Conservation (phyloP, 2,888 invertebrate species). For the Agapostemon virescens region DNA sequence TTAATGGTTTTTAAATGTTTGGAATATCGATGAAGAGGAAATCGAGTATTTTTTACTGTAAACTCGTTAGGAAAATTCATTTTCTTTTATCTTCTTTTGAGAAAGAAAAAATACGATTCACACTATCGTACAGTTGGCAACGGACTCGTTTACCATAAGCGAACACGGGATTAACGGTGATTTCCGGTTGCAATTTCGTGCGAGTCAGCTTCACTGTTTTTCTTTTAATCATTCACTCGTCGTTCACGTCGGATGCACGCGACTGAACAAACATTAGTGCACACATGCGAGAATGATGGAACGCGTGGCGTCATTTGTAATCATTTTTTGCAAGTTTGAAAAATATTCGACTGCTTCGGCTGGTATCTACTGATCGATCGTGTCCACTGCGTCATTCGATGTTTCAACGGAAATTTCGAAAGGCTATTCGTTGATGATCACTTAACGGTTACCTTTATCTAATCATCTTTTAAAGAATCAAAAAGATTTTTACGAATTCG, state of each 20-base stretch:
- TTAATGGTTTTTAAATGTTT: not conserved
- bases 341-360: not conserved
- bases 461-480: not conserved
- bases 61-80: not conserved
- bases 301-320: conserved; percentile 10
- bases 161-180: not conserved
- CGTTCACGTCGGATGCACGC: not conserved
- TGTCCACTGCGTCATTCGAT: not conserved
- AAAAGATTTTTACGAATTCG: too few relatives aligned
- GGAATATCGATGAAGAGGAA: not conserved
- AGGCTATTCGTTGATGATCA: not conserved
- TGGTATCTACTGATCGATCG: not conserved
- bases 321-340: not conserved
- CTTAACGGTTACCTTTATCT: not conserved
- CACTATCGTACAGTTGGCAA: not conserved
- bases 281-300: not conserved
- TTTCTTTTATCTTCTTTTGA: not conserved
- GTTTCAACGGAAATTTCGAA: not conserved
- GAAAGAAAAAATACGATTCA: not conserved
- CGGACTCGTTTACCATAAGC: not conserved
- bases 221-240: not conserved
- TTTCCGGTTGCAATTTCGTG: not conserved
- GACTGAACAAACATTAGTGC: conserved; percentile 24
- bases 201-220: not conserved
- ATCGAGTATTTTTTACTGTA: not conserved